Base-by-base conservation (phyloP, 2,888 invertebrate species). In the Ochlodes sylvanus region DNA sequence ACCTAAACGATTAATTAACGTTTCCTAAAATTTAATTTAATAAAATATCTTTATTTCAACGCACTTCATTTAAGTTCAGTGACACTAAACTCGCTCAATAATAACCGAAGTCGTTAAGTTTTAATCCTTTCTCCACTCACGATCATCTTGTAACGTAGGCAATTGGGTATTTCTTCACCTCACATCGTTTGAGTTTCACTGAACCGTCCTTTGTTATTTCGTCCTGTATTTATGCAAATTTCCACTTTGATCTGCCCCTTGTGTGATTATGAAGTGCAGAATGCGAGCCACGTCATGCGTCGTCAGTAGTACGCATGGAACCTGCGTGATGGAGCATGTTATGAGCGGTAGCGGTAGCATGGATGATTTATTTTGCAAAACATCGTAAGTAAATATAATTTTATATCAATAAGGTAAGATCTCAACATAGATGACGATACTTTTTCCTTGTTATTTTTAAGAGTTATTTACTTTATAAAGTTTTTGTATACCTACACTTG, bases 241-340 rank as follows among this genome's bases (percentile, higher is more conserved):
- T 69, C 71, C 74, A 77, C 88, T 90, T 90, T 90, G 90, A 90
- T 90, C 86, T 79, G 75, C 75, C 77, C 82, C 83, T 86, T 81
- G 78, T 80, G 84, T 80, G 83, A 79, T 81, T 80, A 77, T 79
- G 78, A 82, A 83, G 79, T 81, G 84, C 81, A 82, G 83, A 83
- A 32, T 60, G 58, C 58, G 42, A 42, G 52, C 27, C 17, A 52
- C 41, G 52, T 60, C 52, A 58, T 52, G 54, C 7, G 10, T 52
- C 12, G 47, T 17, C 55, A 54, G 76, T 75, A 74, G 80, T 79
- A 80, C 83, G 83, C 81, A 77, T 80, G 79, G 77, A 79, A 79
- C 79, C 80, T 81, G 79, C 74, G 73, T 72, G 73, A 68, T 61
- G 62, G 17, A 9, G 7, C 17, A 60, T n/a, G 52, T 66, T 60